Base-by-base conservation (phyloP, 2,113 vertebrate genomes). In the Psittacula cyanocephala region DNA sequence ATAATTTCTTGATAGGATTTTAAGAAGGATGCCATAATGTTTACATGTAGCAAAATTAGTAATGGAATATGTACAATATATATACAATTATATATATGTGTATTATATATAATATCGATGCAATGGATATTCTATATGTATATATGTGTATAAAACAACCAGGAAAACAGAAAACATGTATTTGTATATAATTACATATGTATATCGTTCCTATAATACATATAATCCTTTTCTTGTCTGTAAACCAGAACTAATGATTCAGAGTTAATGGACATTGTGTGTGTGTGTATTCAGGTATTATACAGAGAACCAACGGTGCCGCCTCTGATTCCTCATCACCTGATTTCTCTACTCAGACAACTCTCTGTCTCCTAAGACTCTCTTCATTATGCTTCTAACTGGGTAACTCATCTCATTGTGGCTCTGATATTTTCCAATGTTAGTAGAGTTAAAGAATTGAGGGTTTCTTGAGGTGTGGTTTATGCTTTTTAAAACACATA, bases 231-330 rank as follows among this genome's bases (percentile, higher is more conserved):
- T 1, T 13, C 10, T 9, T 72, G 13, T 39, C 22, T 44, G 22
- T 25, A 64, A 81, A 39, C 1, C 1, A 28, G 35, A 64, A 18
- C 0, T 41, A 35, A 17, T 4, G 1, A 13, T 27, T 72, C 10
- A 49, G 47, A 3, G 49, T 13, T 23, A 80, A 57, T 17, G 14
- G 15, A 39, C 7, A 17, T 31, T 50, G 6, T 5, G 2, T 24
- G 12, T 24, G 12, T 20, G 2, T 29, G 31, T 46, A 53, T 19
- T 11, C 19, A 3, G 10, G 46, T 41, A 23, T 28, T 39, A 10
- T 5, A 22, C 1, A 2, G 4, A 2, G 13, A 44, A 19, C 7
- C 8, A 63, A 10, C 6, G 41, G 3, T 17, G 19, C 2, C 67
- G 18, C 7, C 13, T 72, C n/a, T 35, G 13, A 59, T 39, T 62